These are phyloP conservation scores for Zaprionus ghesquierei DNA, from an alignment of 1,140 invertebrate genomes.

Conservation along the genomic window DNA sequence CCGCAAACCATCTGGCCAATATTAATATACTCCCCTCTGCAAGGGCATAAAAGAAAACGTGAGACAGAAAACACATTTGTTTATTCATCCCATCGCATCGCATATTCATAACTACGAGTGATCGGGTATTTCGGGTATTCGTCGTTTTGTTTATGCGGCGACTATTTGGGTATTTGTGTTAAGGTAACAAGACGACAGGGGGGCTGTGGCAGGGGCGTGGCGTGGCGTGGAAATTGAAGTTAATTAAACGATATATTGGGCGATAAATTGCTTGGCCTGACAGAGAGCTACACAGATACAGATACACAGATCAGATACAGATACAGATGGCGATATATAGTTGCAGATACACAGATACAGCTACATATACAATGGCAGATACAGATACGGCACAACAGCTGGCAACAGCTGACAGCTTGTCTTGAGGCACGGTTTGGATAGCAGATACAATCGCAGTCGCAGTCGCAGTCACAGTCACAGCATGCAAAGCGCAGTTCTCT, in stretches of 20 bases:
- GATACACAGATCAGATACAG: neutral
- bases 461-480: neutral
- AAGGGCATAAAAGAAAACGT: neutral
- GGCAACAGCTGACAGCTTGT: conserved; percentile 22
- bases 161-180: conserved; percentile 46
- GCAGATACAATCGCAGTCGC: conserved; percentile 7
- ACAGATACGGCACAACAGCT: conserved; percentile 26
- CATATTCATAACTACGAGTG: neutral
- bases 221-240: conserved; percentile 65
- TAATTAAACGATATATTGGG: conserved; percentile 49
- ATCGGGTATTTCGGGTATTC: neutral
- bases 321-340: neutral
- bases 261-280: conserved; percentile 23
- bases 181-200: conserved; percentile 50
- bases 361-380: neutral
- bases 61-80: neutral
- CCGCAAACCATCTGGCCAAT: neutral
- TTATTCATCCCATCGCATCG: neutral
- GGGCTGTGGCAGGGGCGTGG: neutral
- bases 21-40: neutral
- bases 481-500: neutral
- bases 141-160: neutral
- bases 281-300: neutral
- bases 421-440: conserved; percentile 21
- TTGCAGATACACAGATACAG: neutral